Conservation (phyloP, 2,888 invertebrate genomes). For the Drosophila gaucha region DNA sequence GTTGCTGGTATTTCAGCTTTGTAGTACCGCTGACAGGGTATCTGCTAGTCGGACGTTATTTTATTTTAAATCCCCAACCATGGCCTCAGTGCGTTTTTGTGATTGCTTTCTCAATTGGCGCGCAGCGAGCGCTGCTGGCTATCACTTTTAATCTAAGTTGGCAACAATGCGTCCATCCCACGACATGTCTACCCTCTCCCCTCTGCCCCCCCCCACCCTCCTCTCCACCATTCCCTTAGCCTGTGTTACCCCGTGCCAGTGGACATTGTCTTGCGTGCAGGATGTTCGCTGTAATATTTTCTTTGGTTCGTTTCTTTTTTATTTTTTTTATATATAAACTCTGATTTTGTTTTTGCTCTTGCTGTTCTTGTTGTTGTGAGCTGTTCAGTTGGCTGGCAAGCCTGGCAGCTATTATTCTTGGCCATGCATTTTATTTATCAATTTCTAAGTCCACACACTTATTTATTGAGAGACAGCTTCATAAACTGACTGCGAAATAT, state of each 20-base stretch:
- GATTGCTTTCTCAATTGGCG: constrained; percentile 72
- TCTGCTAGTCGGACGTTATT: background rate
- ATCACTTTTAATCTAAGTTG: constrained; percentile 72
- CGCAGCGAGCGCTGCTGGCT: constrained; percentile 59
- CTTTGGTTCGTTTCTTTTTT: background rate
- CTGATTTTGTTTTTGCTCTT: constrained; percentile 8
- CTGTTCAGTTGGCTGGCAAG: constrained; percentile 34
- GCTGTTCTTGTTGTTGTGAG: constrained; percentile 15
- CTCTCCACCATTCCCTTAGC: background rate
- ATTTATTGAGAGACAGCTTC: constrained; percentile 40
- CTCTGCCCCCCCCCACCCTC: background rate
- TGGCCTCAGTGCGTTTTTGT: constrained; percentile 49
- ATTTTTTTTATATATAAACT: background rate
- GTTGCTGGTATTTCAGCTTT: background rate
- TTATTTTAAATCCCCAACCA: constrained; percentile 12
- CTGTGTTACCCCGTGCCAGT: constrained; percentile 5
- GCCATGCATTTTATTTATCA: constrained; percentile 51
- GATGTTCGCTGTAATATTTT: constrained; percentile 36
- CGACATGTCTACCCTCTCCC: constrained; percentile 4
- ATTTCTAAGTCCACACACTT: constrained; percentile 38
- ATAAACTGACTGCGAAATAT: constrained; percentile 35
- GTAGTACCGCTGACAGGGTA: constrained; percentile 20
- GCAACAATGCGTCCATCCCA: constrained; percentile 56
- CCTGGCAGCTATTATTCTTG: constrained; percentile 53
- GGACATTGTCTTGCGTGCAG: constrained; percentile 40